Conservation (phyloP, 1,140 invertebrate species). For the Orchesella cincta region DNA sequence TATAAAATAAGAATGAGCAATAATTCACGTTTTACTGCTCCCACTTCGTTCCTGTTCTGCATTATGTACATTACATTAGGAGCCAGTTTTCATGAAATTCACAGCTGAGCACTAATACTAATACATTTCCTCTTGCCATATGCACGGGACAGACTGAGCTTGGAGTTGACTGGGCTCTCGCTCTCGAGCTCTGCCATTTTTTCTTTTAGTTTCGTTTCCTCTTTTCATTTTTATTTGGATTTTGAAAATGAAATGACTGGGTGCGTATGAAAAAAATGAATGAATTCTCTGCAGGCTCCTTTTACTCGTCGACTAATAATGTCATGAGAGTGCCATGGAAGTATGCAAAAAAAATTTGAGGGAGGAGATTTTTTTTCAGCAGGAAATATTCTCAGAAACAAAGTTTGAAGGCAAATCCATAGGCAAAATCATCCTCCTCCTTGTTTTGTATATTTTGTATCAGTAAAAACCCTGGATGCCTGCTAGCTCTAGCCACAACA, state of each 20-base stretch:
- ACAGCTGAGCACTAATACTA: not conserved
- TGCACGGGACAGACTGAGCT: not conserved
- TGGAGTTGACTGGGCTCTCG: not conserved
- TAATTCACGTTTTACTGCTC: constrained; percentile 30
- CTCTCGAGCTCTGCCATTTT: not conserved
- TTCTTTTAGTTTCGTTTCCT: constrained; percentile 7
- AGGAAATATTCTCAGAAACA: too few relatives aligned
- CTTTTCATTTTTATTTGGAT: not conserved
- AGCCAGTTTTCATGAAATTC: not conserved
- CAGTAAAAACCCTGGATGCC: too few relatives aligned
- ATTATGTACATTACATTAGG: constrained; percentile 18
- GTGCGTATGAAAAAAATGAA: not conserved
- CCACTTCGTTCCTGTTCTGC: constrained; percentile 26
- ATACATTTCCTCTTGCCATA: not conserved
- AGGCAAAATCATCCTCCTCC: too few relatives aligned
- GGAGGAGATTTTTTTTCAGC: too few relatives aligned
- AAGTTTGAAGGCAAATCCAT: too few relatives aligned
- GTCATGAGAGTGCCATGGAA: too few relatives aligned
- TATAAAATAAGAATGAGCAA: constrained; percentile 28
- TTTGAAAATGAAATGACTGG: constrained; percentile 16
- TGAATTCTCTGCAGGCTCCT: not conserved
- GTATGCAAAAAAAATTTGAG: too few relatives aligned
- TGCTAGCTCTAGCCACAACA: too few relatives aligned
- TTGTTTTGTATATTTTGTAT: too few relatives aligned
- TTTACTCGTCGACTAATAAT: not conserved